A percentile compares a stretch with the other conserved stretches of the same genome.
Conservation (phyloP, 2,113 vertebrate genomes). For the Galeopterus variegatus region DNA sequence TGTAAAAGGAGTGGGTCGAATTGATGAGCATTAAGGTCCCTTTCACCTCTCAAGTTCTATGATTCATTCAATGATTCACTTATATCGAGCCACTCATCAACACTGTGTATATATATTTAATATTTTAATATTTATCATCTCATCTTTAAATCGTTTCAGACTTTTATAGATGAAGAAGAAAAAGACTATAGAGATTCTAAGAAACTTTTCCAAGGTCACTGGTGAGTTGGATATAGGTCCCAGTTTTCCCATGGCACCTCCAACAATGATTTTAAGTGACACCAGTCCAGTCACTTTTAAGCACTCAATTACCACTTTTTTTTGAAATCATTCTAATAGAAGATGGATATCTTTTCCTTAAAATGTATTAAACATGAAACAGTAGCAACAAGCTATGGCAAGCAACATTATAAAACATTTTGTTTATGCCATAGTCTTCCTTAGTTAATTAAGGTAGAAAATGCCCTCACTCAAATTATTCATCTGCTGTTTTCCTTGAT, state of each 20-base stretch:
- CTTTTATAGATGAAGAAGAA: background rate
- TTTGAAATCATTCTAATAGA: conserved; percentile 34
- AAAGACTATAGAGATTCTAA: background rate
- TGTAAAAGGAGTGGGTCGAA: conserved; percentile 59
- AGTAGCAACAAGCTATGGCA: background rate
- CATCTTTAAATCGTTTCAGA: conserved; percentile 36
- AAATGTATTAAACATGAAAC: conserved; percentile 19
- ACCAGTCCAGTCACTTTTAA: conserved; percentile 27
- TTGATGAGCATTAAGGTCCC: conserved; percentile 35
- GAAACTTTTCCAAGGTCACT: conserved; percentile 41
- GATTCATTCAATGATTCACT: conserved; percentile 72
- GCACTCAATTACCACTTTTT: background rate
- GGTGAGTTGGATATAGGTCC: background rate
- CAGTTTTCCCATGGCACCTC: background rate
- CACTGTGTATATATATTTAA: background rate
- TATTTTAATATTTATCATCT: conserved; percentile 65
- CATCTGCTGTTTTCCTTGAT: background rate
- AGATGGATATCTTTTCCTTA: conserved; percentile 43
- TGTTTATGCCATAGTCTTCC: background rate
- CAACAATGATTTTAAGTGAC: background rate
- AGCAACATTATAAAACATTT: conserved; percentile 4
- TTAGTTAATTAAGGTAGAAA: conserved; percentile 55
- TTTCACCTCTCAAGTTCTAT: conserved; percentile 51
- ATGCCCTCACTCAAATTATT: conserved; percentile 29
- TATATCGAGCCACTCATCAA: conserved; percentile 45